Evolutionary conservation across 2,113 vertebrate genomes (phyloP), one percentile per base, ranked within the genome.

Genomic region (Bufo bufo): DNA sequence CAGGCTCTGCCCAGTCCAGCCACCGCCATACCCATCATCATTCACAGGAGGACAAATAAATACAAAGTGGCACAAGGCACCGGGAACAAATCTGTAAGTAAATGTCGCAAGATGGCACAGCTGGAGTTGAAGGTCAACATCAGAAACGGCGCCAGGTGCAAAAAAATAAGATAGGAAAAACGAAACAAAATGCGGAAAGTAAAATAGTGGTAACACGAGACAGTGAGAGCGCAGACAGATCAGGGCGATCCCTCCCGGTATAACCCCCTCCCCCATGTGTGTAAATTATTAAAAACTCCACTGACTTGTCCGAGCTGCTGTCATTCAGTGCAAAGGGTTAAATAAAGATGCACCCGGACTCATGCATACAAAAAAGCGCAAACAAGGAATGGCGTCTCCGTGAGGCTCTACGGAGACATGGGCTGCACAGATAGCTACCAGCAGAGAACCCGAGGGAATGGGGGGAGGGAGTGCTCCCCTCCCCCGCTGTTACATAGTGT

Each of bases 261-360:
- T 69, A 69, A 13, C 23, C 66, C 66, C 5, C 4, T 13, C n/a
- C 8, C 23, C n/a, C 33, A 71, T 9, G 5, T 43, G 65, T 45
- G 13, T 11, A 72, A 45, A 72, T 71, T 72, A 43, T 6, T 45
- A 71, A 14, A 45, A 72, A 16, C 69, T 72, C 43, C 66, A 69
- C 23, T 12, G n/a, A 45, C 69, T 72, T 45, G 69, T 45, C 69
- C 14, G 43, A 72, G 69, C 50, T 12, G 20, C 20, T 20, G 23
- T 54, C 72, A 23, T 19, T 63, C 58, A 82, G 79, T 82, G 79
- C 79, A 82, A 82, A 82, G 79, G 79, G 79, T 61, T 82, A 82
- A 82, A 61, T 61, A 61, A 63, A 63, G 6, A 45, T 43, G 79
- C 58, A 61, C 16, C 33, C 9, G 43, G n/a, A 45, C 4, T 63